phyloP scores from a whole-genome alignment of 2,113 vertebrate genomes.

The Pristiophorus japonicus region DNA sequence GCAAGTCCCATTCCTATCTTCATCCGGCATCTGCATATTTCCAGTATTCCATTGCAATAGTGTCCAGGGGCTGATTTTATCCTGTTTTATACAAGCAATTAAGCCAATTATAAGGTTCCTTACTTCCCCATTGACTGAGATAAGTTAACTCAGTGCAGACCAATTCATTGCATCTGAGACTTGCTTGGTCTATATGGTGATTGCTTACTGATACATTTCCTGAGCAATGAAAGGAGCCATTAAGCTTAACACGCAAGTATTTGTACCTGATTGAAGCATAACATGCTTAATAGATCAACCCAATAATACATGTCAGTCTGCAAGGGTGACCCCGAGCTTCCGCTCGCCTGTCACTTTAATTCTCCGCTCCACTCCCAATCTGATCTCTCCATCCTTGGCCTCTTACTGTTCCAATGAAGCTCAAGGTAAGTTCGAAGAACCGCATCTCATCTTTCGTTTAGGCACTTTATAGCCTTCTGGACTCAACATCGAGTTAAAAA shows the following conservation, averaged over 20 bases:
- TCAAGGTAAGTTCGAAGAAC: too few relatives aligned
- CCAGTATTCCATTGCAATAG: not conserved
- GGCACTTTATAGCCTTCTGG: too few relatives aligned
- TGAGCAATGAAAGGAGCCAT: not conserved
- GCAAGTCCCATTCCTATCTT: not conserved
- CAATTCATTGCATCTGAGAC: not conserved
- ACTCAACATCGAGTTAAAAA: too few relatives aligned
- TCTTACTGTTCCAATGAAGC: too few relatives aligned
- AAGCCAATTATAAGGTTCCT: not conserved
- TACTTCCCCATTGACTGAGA: not conserved
- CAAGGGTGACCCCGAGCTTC: too few relatives aligned
- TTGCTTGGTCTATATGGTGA: not conserved
- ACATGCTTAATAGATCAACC: not conserved
- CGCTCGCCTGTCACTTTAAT: too few relatives aligned
- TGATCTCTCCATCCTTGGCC: too few relatives aligned
- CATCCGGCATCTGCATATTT: not conserved
- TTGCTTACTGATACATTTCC: not conserved
- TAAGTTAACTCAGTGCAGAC: not conserved
- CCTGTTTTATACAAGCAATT: not conserved
- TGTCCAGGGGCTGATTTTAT: not conserved
- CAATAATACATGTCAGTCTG: not conserved
- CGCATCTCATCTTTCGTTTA: too few relatives aligned
- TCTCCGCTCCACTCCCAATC: too few relatives aligned
- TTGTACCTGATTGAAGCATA: not conserved
- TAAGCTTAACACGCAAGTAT: too few relatives aligned